Conservation (phyloP, 2,888 invertebrate genomes). For the Rhamnusium bicolor region DNA sequence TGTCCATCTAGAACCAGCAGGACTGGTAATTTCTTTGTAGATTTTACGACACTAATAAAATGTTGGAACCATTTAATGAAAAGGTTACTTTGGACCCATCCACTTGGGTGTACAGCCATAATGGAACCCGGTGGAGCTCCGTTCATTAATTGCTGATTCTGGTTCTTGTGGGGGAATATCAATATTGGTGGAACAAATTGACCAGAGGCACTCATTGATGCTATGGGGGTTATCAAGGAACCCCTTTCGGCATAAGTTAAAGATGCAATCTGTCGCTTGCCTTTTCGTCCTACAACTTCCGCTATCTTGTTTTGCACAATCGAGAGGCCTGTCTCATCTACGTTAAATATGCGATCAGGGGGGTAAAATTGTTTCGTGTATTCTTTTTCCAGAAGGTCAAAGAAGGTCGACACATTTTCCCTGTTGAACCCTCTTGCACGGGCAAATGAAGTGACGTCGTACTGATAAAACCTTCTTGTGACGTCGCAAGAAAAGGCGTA, state of each 20-base stretch:
- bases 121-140: constrained; percentile 57
- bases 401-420: not conserved
- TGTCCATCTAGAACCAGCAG: constrained; percentile 44
- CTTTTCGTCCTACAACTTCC: no score
- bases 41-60: constrained; percentile 39
- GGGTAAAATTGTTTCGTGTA: not conserved
- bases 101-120: constrained; percentile 44
- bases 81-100: no score
- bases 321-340: constrained; percentile 33
- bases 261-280: constrained; percentile 13
- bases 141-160: constrained; percentile 58
- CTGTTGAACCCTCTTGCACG: not conserved
- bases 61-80: constrained; percentile 62
- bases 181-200: constrained; percentile 62
- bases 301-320: not conserved
- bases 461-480: no score
- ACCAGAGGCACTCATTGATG: constrained; percentile 59
- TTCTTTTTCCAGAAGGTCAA: not conserved
- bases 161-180: constrained; percentile 60
- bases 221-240: constrained; percentile 56
- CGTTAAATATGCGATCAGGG: constrained; percentile 8
- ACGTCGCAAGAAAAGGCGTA: no score
- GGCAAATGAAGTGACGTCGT: not conserved
- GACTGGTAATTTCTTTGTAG: constrained; percentile 45
- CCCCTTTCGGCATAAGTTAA: constrained; percentile 50